Percentiles rank a stretch among this genome's conserved stretches.
Evolutionary conservation across 2,113 vertebrate species (phyloP).

Genomic region (Candoia aspera): DNA sequence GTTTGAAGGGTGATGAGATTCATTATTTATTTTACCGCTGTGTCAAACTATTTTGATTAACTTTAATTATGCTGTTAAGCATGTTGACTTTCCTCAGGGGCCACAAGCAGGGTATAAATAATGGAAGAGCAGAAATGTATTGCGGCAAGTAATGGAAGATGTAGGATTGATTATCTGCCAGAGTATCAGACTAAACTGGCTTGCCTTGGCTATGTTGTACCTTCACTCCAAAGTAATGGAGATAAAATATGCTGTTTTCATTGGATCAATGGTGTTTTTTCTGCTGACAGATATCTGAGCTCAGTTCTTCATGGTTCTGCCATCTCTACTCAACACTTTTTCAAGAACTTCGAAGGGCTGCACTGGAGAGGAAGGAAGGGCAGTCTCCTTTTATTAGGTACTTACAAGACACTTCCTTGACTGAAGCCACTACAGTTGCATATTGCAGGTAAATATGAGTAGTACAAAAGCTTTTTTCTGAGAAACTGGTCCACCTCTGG

Average conservation of each 20-base stretch:
- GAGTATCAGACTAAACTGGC: not conserved
- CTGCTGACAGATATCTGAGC: not conserved
- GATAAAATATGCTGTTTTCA: not conserved
- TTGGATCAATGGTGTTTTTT: not conserved
- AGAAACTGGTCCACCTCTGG: not conserved
- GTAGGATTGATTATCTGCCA: not conserved
- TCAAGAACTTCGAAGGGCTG: not conserved
- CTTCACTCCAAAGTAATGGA: slow-evolving; percentile 3
- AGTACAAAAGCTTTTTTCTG: no score
- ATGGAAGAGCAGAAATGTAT: not conserved
- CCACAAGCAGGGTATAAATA: not conserved
- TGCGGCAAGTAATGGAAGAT: not conserved
- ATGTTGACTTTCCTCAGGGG: not conserved
- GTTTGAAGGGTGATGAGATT: not conserved
- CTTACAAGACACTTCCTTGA: not conserved
- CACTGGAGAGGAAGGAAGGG: not conserved
- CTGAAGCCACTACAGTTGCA: not conserved
- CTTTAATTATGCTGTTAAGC: not conserved
- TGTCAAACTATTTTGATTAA: not conserved
- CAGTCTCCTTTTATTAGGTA: not conserved
- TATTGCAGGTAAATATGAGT: not conserved
- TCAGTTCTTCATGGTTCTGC: not conserved
- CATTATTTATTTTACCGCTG: not conserved
- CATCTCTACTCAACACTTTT: not conserved
- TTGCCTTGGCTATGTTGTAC: not conserved